These are phyloP conservation scores for Acleris holmiana DNA, from an alignment of 2,888 invertebrate species.

Conservation along the genomic window DNA sequence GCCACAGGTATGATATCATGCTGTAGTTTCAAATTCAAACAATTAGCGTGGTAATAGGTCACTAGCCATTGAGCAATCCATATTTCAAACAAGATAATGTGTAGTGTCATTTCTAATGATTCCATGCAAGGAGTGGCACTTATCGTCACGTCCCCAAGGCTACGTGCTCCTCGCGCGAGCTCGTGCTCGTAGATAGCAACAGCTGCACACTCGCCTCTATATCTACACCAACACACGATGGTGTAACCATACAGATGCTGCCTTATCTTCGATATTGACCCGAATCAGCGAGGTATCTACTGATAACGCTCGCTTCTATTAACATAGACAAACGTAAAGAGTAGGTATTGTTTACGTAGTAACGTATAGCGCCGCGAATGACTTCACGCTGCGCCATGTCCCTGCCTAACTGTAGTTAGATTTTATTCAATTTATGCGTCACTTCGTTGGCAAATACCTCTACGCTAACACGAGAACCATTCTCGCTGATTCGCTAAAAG, in stretches of 20 bases:
- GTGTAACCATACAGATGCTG: constrained; percentile 39
- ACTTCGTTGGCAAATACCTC: not conserved
- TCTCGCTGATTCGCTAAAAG: too few species aligned
- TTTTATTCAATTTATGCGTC: not conserved
- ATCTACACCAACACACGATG: constrained; percentile 8
- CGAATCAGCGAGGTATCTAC: constrained; percentile 68
- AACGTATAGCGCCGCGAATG: not conserved
- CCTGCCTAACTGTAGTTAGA: not conserved
- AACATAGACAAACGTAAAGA: constrained; percentile 18
- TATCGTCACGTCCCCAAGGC: constrained; percentile 48
- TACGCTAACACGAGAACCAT: not conserved
- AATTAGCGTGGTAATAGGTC: constrained; percentile 1
- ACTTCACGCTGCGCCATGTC: not conserved
- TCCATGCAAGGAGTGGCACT: constrained; percentile 46
- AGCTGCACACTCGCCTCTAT: not conserved
- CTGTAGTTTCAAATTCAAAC: not conserved
- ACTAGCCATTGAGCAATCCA: constrained; percentile 25
- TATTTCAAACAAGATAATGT: constrained; percentile 20
- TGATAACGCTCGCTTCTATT: constrained; percentile 52
- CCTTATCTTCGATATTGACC: constrained; percentile 77
- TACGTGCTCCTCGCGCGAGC: constrained; percentile 37
- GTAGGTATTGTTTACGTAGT: constrained; percentile 11
- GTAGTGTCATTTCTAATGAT: constrained; percentile 29
- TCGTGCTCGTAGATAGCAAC: constrained; percentile 1
- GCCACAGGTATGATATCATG: too few species aligned